Evolutionary conservation across 1,140 invertebrate genomes (phyloP), one percentile per base, ranked within the genome.

Genomic region (Achatina immaculata): DNA sequence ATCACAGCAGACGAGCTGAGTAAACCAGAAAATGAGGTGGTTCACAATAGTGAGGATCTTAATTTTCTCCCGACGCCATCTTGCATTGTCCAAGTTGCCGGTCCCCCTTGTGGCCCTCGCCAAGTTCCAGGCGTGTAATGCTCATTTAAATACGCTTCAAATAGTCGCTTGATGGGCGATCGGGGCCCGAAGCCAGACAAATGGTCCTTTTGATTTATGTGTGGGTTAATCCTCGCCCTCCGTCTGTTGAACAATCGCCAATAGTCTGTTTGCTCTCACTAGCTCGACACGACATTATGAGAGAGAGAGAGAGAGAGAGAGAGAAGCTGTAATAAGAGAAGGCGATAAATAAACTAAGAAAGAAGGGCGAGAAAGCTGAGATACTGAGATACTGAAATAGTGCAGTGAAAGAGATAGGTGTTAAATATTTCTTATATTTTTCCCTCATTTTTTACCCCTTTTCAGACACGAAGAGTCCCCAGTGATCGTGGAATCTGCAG

Each of bases 131-230:
- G 38, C 76, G 76, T 78, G 76, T 78, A 78, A 78, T 68, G 65
- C 58, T 43, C 76, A 48, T 78, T 62, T 78, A 78, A 78, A 78
- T 78, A 68, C 76, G 76, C 58, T 68, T 78, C 76, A 66, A 78
- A 78, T 78, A 62, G 76, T 45, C 62, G 31, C 68, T 78, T 78
- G 76, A 78, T 78, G 76, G 76, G 58, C 51, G 40, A 42, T 40
- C 58, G 4, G 62, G 58, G 58, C 38, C 51, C 43, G 28, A 11
- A 36, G 42, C 62, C 40, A 78, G 76, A 78, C 76, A 78, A 78
- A 78, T 78, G 76, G 76, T 48, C 76, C 65, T 24, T 78, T 68
- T 78, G 76, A 78, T 78, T 78, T 78, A 78, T 78, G 76, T 68
- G 31, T 24, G 28, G n/a, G 40, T 3, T 78, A 78, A 78, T 68